These are phyloP conservation scores for Callipepla squamata DNA, from an alignment of 2,113 vertebrate genomes.

Conservation along the genomic window DNA sequence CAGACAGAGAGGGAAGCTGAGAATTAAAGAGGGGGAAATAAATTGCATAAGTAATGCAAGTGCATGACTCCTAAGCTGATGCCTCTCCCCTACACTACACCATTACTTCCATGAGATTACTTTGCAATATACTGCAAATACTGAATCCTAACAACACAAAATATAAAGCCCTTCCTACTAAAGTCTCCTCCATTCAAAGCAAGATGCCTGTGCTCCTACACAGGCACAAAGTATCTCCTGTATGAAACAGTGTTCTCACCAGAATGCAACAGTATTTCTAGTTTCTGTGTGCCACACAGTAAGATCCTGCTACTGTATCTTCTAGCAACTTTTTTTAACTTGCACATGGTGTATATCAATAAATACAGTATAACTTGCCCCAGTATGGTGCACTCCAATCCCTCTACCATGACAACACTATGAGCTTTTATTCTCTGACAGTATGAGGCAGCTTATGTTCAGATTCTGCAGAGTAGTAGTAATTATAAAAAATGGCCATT, in stretches of 20 bases:
- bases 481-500: background rate
- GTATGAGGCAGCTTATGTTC: background rate
- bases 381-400: background rate
- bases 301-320: background rate
- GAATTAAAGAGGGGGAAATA: background rate
- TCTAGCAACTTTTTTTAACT: slow-evolving; percentile 19
- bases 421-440: background rate
- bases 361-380: background rate
- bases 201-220: background rate
- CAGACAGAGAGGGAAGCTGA: background rate
- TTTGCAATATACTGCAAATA: background rate
- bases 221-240: background rate
- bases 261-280: background rate
- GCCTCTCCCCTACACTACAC: background rate
- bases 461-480: background rate
- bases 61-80: background rate
- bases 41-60: too few relatives aligned
- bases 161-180: slow-evolving; percentile 33
- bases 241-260: background rate
- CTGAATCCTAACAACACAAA: slow-evolving; percentile 22
- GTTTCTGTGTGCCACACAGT: background rate
- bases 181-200: slow-evolving; percentile 21
- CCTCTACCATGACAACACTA: background rate
- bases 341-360: background rate
- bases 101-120: slow-evolving; percentile 31